These are phyloP conservation scores for Phrynocephalus guinanensis DNA, from an alignment of 2,797 vertebrate species.

Conservation along the genomic window DNA sequence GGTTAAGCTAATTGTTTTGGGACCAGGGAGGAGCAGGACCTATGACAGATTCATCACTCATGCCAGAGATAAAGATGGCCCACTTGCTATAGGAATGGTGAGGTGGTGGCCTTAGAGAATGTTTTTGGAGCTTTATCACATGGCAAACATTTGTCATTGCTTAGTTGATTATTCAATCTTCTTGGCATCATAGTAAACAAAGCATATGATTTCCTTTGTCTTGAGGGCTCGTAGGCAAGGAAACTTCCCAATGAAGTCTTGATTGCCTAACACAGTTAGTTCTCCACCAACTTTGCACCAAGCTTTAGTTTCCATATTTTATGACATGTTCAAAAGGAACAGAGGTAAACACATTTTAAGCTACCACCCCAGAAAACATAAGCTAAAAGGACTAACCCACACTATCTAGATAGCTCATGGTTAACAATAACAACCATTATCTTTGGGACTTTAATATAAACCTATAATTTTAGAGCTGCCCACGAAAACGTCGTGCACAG, in stretches of 20 bases:
- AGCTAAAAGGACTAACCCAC: conserved; percentile 5
- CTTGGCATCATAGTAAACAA: neutral
- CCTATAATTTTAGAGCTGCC: no score
- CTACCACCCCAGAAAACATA: neutral
- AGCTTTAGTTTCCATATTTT: neutral
- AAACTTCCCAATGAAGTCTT: neutral
- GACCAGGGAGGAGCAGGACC: neutral
- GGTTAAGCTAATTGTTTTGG: neutral
- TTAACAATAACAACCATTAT: conserved; percentile 11
- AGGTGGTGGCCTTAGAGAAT: neutral
- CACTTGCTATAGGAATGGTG: neutral
- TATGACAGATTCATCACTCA: no score
- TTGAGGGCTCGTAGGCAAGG: neutral
- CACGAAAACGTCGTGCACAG: no score
- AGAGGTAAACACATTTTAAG: neutral
- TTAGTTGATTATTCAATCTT: neutral
- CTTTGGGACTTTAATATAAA: no score
- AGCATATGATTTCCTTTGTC: neutral
- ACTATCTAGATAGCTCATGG: neutral
- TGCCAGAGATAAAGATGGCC: neutral
- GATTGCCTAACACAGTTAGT: neutral
- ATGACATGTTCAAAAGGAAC: no score
- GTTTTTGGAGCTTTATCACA: neutral
- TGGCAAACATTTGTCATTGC: neutral
- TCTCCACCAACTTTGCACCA: neutral